phyloP scores from a whole-genome alignment of 2,113 vertebrate genomes.

The Narcine bancroftii region DNA sequence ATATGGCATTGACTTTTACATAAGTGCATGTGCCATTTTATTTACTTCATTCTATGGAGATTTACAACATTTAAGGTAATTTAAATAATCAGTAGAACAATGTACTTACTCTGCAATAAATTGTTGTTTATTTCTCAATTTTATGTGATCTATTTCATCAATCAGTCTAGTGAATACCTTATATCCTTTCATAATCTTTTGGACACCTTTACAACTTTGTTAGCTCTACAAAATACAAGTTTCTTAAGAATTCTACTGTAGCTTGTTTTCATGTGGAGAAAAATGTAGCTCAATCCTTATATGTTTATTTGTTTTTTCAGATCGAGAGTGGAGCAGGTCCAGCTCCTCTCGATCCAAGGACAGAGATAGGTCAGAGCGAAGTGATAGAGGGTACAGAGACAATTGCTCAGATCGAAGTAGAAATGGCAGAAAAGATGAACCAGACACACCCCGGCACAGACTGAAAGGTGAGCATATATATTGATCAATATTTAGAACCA shows the following conservation, averaged over 20 bases:
- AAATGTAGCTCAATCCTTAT: too few relatives aligned
- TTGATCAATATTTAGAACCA: background rate
- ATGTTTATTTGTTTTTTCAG: conserved; percentile 40
- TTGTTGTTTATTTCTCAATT: background rate
- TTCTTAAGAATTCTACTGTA: background rate
- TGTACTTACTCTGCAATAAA: background rate
- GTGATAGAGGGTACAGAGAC: conserved; percentile 62
- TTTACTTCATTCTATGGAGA: background rate
- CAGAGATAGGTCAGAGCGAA: conserved; percentile 48
- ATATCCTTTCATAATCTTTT: too few relatives aligned
- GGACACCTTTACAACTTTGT: background rate
- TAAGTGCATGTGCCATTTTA: background rate
- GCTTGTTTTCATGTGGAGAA: background rate
- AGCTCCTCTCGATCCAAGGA: conserved; percentile 53
- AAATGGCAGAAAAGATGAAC: conserved; percentile 68
- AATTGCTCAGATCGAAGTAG: conserved; percentile 70
- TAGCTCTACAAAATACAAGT: background rate
- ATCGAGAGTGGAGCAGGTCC: conserved; percentile 65
- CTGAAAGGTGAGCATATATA: conserved; percentile 67
- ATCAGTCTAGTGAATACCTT: background rate
- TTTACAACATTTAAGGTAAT: background rate
- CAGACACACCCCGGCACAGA: conserved; percentile 69
- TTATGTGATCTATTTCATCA: background rate
- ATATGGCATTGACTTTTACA: too few relatives aligned
- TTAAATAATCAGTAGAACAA: background rate